A percentile compares a stretch with the other conserved stretches of the same genome.
Evolutionary conservation across 2,113 vertebrate genomes (phyloP).

Genomic region (Halichoerus grypus): DNA sequence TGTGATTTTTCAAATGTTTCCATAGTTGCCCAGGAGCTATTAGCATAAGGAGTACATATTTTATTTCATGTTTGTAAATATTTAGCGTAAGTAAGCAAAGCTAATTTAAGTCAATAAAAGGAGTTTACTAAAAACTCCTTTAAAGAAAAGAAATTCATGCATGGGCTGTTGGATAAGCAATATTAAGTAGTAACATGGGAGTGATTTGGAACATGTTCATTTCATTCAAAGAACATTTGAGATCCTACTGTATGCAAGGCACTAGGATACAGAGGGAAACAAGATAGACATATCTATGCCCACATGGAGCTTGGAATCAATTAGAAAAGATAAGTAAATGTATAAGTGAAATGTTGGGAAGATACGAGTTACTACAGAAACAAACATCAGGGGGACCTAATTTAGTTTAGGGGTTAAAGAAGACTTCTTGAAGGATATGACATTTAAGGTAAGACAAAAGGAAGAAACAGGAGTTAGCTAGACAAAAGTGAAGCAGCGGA

Average conservation of each 20-base stretch:
- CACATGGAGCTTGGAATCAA: neutral
- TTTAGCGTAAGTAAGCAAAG: slow-evolving; percentile 14
- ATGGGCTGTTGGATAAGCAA: neutral
- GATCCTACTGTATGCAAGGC: neutral
- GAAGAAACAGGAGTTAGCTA: neutral
- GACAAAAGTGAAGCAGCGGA: neutral
- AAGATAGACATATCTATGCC: neutral
- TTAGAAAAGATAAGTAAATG: neutral
- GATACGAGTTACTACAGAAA: neutral
- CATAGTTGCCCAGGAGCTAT: neutral
- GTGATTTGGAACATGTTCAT: neutral
- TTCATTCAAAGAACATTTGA: neutral
- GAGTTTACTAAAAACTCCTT: neutral
- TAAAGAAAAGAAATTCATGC: neutral
- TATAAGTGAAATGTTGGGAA: neutral
- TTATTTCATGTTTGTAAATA: neutral
- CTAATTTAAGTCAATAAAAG: neutral
- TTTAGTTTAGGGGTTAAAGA: neutral
- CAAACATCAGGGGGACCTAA: neutral
- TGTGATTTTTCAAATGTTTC: slow-evolving; percentile 46
- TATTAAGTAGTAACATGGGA: neutral
- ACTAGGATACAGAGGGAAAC: neutral
- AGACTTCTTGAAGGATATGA: neutral
- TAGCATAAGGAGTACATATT: neutral
- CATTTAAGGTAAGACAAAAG: neutral